Evolutionary conservation across 1,140 invertebrate genomes (phyloP), one percentile per base, ranked within the genome.

Genomic region (Eufriesea mexicana): DNA sequence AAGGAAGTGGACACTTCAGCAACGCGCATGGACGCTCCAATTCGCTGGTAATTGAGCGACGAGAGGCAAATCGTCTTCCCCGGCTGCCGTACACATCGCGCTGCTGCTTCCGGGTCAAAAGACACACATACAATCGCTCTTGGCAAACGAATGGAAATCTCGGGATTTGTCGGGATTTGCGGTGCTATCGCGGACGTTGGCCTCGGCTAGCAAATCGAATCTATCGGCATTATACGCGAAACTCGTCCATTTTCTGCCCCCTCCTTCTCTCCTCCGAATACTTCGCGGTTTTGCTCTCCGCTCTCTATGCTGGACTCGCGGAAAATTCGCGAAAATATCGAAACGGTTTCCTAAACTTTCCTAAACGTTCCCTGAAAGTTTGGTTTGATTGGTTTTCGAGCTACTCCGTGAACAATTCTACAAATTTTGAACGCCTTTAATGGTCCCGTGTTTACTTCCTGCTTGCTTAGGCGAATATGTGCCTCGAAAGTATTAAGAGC

Each of bases 31-130:
- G 80, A 83, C 59, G 86, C 61, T 75, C 62, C 77, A 88, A 87
- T 87, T 87, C 78, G 51, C 77, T n/a, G 66, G 77, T 78, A 84
- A 88, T 87, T 86, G 84, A 86, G 35, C 70, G 59, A 76, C 79
- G 62, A 68, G 79, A 59, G 45, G 49, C 80, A 54, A 79, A 81
- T 80, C 77, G 66, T 57, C 72, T 87, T 81, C 55, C 4, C 35
- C 45, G 47, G 28, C 18, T 73, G 35, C 10, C 67, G 78, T 28
- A 49, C 49, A 16, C 49, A 35, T 2, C 23, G 4, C 42, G 9
- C 5, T 47, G 67, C 25, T 12, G 79, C 76, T 79, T 86, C 72
- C 86, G 82, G 59, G 20, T 77, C 35, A 57, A 35, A 45, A 66
- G 35, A 55, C 79, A 12, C 59, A 18, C 9, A 8, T 16, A 14